Percentiles rank a stretch among this genome's conserved stretches.
These are phyloP conservation scores for Patella pellucida DNA, from an alignment of 2,888 invertebrate species.

Conservation along the genomic window DNA sequence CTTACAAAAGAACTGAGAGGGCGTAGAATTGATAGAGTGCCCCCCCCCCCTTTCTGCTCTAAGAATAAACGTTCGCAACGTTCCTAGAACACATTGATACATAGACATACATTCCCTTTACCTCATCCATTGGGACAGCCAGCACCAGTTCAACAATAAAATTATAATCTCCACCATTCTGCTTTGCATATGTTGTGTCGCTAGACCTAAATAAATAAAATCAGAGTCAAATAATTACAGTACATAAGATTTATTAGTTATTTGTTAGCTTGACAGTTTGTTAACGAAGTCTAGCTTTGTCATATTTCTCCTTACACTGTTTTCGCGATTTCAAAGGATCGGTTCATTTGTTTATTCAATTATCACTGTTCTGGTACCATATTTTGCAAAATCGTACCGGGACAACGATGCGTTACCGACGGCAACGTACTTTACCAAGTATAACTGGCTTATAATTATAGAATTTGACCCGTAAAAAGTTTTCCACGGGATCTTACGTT, in stretches of 20 bases:
- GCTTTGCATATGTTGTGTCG: constrained; percentile 60
- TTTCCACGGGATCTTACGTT: too few relatives aligned
- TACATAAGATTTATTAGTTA: neutral
- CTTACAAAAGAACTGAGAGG: too few relatives aligned
- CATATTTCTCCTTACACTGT: constrained; percentile 7
- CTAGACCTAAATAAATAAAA: constrained; percentile 46
- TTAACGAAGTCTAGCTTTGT: neutral
- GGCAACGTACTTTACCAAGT: too few relatives aligned
- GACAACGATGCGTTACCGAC: too few relatives aligned
- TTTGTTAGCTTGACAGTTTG: neutral
- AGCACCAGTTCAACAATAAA: constrained; percentile 41
- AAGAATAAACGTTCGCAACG: too few relatives aligned
- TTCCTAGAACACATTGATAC: too few relatives aligned
- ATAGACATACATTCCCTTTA: neutral
- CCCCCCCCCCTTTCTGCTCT: too few relatives aligned
- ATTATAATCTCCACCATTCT: constrained; percentile 62
- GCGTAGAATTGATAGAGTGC: too few relatives aligned
- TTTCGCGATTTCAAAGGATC: neutral
- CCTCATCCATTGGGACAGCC: constrained; percentile 44
- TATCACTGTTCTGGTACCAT: neutral
- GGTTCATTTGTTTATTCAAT: neutral
- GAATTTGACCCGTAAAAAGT: too few relatives aligned
- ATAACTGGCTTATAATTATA: too few relatives aligned
- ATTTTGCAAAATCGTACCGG: too few relatives aligned
- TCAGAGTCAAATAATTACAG: neutral